A percentile compares a stretch with the other conserved stretches of the same genome.
Conservation (phyloP, 2,113 vertebrate genomes). For the Acinonyx jubatus region DNA sequence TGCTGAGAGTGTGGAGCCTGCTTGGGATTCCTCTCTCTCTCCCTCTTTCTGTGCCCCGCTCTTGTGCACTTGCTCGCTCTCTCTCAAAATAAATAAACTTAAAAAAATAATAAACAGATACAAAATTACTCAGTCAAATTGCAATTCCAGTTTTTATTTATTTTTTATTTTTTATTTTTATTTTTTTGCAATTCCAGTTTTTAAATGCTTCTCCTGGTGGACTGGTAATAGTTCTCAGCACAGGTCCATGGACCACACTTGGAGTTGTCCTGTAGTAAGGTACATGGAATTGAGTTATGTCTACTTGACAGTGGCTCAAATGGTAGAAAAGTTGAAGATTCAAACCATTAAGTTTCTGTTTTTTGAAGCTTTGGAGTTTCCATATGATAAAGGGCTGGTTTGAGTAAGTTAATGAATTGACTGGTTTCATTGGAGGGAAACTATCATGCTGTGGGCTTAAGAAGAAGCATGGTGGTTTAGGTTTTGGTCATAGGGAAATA, state of each 20-base stretch:
- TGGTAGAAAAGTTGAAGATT: background rate
- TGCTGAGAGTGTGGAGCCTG: no score
- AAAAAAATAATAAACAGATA: background rate
- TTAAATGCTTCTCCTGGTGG: background rate
- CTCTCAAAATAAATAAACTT: no score
- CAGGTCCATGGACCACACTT: rapidly evolving
- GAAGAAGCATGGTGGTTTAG: background rate
- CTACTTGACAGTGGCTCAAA: background rate
- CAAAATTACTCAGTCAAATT: background rate
- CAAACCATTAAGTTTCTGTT: slow-evolving; percentile 3
- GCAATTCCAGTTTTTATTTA: background rate
- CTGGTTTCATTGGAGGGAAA: background rate
- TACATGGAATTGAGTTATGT: background rate
- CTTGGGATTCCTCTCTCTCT: no score
- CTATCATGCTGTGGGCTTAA: background rate
- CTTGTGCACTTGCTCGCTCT: no score
- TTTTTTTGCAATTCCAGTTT: background rate
- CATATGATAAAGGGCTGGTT: background rate
- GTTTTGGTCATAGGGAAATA: slow-evolving; percentile 14
- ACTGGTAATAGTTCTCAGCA: background rate
- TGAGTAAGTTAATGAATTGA: background rate
- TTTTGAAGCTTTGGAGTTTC: background rate
- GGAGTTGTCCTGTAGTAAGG: background rate
- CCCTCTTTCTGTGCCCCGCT: no score
- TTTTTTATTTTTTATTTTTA: no score